Base-by-base conservation (phyloP, 2,797 vertebrate genomes). In the Arctocebus calabarensis region DNA sequence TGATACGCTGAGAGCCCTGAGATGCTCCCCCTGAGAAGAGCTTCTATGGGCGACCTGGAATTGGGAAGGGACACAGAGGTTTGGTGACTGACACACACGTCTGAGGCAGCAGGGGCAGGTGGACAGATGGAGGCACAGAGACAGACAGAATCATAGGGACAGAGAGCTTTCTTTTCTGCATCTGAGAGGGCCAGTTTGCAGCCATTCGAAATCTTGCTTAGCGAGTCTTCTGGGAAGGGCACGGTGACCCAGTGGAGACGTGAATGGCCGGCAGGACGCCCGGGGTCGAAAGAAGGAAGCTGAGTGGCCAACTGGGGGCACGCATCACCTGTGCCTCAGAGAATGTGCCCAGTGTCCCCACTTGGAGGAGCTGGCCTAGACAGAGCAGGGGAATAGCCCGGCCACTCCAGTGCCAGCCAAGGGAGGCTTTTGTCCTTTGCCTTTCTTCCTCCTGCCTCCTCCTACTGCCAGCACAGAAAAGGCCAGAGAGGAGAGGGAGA, bases 251-350 rank as follows among this genome's bases (percentile, higher is more conserved):
- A 12, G 12, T 12, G 25, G 34, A 20, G 37, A 75, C 4, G 40
- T 2, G 16, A 84, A 34, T 0, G 10, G 4, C 40, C 0, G 0
- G 45, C 34, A 0, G 0, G n/a, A 19, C 22, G 23, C n/a, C 23
- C 70, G 57, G 64, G 34, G 34, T 77, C 8, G 71, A 86, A 13
- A 48, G 66, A 59, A 37, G 22, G 17, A 70, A 84, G 48, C 6
- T 40, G 37, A n/a, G 22, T 20, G 29, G 25, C 61, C n/a, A 5
- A 29, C 14, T 2, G 14, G n/a, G 61, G 93, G 32, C 9, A 29
- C 0, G 0, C 1, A 9, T 57, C 37, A 1, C 32, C 62, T 10
- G 1, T 34, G 45, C 57, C 22, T n/a, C 16, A 37, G 78, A 1
- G 27, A 84, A 81, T n/a, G 3, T 16, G 1, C 10, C 40, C 57